phyloP scores from a whole-genome alignment of 2,113 vertebrate genomes.

The Rhipidura dahli region DNA sequence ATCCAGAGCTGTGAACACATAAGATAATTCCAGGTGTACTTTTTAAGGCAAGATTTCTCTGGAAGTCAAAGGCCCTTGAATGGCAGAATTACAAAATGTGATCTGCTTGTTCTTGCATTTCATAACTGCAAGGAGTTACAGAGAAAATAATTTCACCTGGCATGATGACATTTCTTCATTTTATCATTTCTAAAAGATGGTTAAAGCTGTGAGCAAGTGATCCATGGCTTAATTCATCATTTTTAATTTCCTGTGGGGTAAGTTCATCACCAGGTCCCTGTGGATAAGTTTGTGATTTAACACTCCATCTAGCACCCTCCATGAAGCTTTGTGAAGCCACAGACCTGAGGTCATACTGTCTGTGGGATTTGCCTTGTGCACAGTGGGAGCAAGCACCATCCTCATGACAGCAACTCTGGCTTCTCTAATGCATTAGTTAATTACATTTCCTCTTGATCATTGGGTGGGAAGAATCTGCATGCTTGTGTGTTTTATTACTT shows the following conservation, averaged over 20 bases:
- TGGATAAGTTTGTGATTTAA: slow-evolving; percentile 46
- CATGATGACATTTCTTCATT: neutral
- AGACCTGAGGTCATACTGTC: slow-evolving; percentile 30
- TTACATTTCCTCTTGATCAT: slow-evolving; percentile 81
- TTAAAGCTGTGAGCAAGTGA: neutral
- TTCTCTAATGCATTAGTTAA: slow-evolving; percentile 79
- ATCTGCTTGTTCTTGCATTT: neutral
- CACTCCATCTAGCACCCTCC: slow-evolving; percentile 32
- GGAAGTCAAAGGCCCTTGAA: neutral
- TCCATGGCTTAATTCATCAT: neutral
- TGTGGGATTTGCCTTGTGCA: slow-evolving; percentile 48
- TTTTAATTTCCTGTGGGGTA: slow-evolving; percentile 45
- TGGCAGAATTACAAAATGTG: neutral
- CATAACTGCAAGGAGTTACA: neutral
- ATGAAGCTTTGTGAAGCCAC: slow-evolving; percentile 22
- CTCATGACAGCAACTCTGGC: slow-evolving; percentile 70
- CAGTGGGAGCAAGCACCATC: slow-evolving; percentile 37
- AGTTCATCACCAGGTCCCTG: neutral
- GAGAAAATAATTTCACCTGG: neutral
- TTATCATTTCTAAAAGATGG: neutral
- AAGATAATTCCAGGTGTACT: neutral
- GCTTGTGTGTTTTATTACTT: slow-evolving; percentile 74
- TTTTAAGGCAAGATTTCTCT: neutral
- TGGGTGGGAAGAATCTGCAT: slow-evolving; percentile 75
- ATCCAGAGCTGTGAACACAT: neutral